phyloP scores from a whole-genome alignment of 2,888 invertebrate genomes.

The Chrysomela aeneicollis region DNA sequence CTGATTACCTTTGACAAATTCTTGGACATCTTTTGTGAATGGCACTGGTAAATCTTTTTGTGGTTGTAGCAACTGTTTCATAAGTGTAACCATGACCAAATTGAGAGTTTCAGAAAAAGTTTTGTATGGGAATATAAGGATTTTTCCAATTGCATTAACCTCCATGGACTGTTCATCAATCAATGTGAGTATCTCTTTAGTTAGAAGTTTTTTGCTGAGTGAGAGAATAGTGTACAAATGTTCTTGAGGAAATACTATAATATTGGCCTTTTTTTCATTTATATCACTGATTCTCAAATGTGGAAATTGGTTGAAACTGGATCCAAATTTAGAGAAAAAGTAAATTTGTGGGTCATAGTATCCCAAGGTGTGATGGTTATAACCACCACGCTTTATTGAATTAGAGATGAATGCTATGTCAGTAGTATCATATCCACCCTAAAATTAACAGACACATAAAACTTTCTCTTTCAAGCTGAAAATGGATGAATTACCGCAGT shows the following conservation, averaged over 20 bases:
- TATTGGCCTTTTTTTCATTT: slow-evolving; percentile 69
- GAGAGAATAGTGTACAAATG: slow-evolving; percentile 83
- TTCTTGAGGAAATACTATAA: slow-evolving; percentile 77
- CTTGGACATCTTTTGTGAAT: slow-evolving; percentile 90
- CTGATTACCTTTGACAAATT: slow-evolving; percentile 59
- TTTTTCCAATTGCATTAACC: slow-evolving; percentile 76
- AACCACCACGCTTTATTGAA: slow-evolving; percentile 48
- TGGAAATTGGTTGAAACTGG: slow-evolving; percentile 90
- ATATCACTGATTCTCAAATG: slow-evolving; percentile 78
- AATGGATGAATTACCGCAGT: slow-evolving; percentile 46
- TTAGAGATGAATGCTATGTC: slow-evolving; percentile 52
- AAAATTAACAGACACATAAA: slow-evolving; percentile 10
- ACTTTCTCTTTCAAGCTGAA: neutral
- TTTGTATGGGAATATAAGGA: slow-evolving; percentile 85
- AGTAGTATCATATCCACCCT: slow-evolving; percentile 52
- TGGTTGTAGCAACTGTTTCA: slow-evolving; percentile 89
- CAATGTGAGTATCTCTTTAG: slow-evolving; percentile 78
- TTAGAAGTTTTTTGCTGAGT: slow-evolving; percentile 83
- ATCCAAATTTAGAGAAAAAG: slow-evolving; percentile 92
- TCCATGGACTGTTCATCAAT: slow-evolving; percentile 87
- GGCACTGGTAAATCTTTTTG: slow-evolving; percentile 88
- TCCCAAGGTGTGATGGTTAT: slow-evolving; percentile 43
- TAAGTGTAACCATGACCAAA: slow-evolving; percentile 88
- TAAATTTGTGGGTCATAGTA: slow-evolving; percentile 80
- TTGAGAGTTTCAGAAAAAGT: slow-evolving; percentile 95